Evolutionary conservation across 2,113 vertebrate genomes (phyloP).

Genomic region (Puma concolor): DNA sequence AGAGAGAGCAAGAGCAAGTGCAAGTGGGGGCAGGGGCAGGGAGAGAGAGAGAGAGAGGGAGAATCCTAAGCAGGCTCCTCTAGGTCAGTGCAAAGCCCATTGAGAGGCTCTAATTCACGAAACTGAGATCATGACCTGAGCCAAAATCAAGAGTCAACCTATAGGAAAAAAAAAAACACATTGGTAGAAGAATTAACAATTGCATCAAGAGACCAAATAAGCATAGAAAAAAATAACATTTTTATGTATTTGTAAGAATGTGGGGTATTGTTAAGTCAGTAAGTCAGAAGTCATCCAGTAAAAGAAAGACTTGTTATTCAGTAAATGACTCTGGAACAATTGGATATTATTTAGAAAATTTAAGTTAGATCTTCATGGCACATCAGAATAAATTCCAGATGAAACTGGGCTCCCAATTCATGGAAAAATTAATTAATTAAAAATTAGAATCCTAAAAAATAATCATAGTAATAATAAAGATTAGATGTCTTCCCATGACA

Average conservation of each 20-base stretch:
- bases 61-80: too few species aligned
- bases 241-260: background rate
- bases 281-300: background rate
- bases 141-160: background rate
- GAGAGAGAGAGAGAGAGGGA: too few species aligned
- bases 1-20: too few species aligned
- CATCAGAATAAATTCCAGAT: background rate
- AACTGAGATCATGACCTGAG: too few species aligned
- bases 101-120: too few species aligned
- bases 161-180: background rate
- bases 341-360: background rate
- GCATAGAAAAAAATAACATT: background rate
- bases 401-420: background rate
- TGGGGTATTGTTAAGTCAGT: background rate
- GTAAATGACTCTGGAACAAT: background rate
- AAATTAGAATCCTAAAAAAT: background rate
- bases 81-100: too few species aligned
- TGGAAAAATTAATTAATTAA: slow-evolving; percentile 12
- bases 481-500: background rate
- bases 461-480: background rate
- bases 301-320: background rate
- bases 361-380: background rate
- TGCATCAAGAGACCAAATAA: background rate
- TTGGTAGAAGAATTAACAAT: background rate
- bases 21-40: too few species aligned